Percentiles rank a stretch among this genome's conserved stretches.
Conservation (phyloP, 2,113 vertebrate species). For the Petromus typicus region DNA sequence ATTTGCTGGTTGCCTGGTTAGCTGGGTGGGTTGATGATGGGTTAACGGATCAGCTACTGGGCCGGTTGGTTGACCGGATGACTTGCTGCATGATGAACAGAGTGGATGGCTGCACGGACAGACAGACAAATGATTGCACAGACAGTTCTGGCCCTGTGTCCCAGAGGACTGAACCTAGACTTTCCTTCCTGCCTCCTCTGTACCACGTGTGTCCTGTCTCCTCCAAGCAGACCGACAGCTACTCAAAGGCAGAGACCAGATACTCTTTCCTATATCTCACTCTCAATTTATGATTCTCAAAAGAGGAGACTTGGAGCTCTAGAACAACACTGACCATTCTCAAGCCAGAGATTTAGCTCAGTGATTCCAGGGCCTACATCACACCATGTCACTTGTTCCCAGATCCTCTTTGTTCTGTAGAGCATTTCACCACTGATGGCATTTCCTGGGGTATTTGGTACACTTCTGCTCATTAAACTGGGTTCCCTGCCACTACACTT, state of each 20-base stretch:
- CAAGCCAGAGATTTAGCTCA: no score
- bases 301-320: neutral
- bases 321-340: neutral
- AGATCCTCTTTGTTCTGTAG: neutral
- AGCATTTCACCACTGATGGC: neutral
- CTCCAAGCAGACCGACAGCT: neutral
- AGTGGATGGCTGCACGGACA: accelerated
- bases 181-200: neutral
- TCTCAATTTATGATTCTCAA: neutral
- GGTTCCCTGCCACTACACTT: neutral
- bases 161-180: neutral
- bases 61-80: neutral
- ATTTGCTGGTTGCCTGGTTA: neutral
- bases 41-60: no score
- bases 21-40: neutral
- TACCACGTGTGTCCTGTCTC: neutral
- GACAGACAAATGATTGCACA: neutral
- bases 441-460: neutral
- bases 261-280: neutral
- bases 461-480: neutral
- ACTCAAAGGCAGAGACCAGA: neutral
- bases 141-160: neutral
- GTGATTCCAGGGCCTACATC: no score
- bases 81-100: neutral
- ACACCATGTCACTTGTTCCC: neutral